phyloP scores from a whole-genome alignment of 2,113 vertebrate genomes.

The Sclerurus mexicanus region DNA sequence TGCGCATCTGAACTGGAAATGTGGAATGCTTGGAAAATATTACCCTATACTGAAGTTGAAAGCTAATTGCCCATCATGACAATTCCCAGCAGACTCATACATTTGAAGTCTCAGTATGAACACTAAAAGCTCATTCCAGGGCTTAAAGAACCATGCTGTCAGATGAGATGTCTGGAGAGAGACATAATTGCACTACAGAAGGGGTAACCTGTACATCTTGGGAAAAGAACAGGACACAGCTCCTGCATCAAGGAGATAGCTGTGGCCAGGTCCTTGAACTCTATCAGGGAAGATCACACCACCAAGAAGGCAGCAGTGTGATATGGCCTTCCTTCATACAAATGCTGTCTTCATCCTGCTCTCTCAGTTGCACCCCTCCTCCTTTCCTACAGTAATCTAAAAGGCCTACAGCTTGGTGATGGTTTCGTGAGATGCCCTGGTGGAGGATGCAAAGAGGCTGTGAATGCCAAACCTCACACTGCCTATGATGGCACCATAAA shows the following conservation, averaged over 20 bases:
- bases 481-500: not conserved
- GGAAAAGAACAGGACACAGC: not conserved
- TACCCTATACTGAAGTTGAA: not conserved
- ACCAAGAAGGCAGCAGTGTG: not conserved
- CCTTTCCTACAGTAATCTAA: not conserved
- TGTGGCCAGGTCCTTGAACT: slow-evolving; percentile 7
- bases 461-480: not conserved
- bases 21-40: not conserved
- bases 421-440: not conserved
- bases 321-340: not conserved
- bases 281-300: not conserved
- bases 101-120: not conserved
- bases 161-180: slow-evolving; percentile 16
- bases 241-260: slow-evolving; percentile 1
- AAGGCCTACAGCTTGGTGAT: not conserved
- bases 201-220: not conserved
- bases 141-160: not conserved
- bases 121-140: not conserved
- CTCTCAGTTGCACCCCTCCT: not conserved
- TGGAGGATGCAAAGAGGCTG: not conserved
- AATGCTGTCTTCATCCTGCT: not conserved
- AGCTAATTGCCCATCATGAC: slow-evolving; percentile 22
- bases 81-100: not conserved
- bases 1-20: not conserved
- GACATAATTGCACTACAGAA: not conserved